Evolutionary conservation across 1,140 invertebrate species (phyloP).

Genomic region (Drosophila bipectinata): DNA sequence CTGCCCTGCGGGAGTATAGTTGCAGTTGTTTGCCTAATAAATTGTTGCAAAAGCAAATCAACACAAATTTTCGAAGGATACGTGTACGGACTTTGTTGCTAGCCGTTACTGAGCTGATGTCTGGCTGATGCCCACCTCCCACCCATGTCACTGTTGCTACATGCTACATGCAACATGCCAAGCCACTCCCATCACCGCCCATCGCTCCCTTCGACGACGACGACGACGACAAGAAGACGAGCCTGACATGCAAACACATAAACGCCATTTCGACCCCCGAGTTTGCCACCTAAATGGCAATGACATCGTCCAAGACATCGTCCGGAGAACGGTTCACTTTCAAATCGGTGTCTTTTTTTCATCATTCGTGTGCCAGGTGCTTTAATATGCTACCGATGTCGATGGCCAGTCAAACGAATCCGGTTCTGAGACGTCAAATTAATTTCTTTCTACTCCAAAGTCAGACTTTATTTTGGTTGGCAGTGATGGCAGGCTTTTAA

Average conservation of each 20-base stretch:
- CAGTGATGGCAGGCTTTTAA: slow-evolving; percentile 8
- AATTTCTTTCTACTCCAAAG: slow-evolving; percentile 8
- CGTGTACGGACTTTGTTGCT: slow-evolving; percentile 49
- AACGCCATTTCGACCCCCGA: slow-evolving; percentile 46
- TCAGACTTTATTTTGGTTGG: too few relatives aligned
- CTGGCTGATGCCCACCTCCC: slow-evolving; percentile 6
- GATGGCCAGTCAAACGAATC: slow-evolving; percentile 41
- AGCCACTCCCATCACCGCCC: slow-evolving; percentile 9
- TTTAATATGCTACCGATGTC: slow-evolving; percentile 38
- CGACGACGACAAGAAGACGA: slow-evolving; percentile 10
- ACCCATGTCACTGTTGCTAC: slow-evolving; percentile 26
- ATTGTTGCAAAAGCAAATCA: slow-evolving; percentile 55
- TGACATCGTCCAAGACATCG: slow-evolving; percentile 28
- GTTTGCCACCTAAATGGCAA: slow-evolving; percentile 38
- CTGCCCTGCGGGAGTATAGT: slow-evolving; percentile 21
- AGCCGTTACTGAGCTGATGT: slow-evolving; percentile 8
- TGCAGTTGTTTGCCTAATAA: slow-evolving; percentile 56
- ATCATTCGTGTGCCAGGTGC: slow-evolving; percentile 15
- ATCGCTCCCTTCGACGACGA: background rate
- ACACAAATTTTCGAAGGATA: slow-evolving; percentile 53
- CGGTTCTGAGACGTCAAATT: slow-evolving; percentile 36
- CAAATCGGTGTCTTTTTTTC: slow-evolving; percentile 21
- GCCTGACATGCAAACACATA: slow-evolving; percentile 56
- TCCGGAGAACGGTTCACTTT: slow-evolving; percentile 29
- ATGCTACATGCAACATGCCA: slow-evolving; percentile 32